Conservation (phyloP, 30 jellyfish, hydroid and myxozoan species). For the Aurelia sp. region DNA sequence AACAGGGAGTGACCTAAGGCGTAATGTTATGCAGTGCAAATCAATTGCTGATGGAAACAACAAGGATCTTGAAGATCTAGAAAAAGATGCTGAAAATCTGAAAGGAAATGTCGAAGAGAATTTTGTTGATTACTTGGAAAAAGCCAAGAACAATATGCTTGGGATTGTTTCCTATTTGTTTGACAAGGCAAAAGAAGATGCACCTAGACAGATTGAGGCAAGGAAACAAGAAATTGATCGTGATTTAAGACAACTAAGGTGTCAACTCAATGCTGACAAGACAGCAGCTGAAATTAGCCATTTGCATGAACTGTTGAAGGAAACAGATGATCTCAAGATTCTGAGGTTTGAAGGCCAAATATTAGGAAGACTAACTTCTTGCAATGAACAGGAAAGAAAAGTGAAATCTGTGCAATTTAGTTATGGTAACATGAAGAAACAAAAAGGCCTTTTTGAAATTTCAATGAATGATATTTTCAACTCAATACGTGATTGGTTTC, state of each 20-base stretch:
- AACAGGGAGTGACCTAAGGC: no score
- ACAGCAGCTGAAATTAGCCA: background rate
- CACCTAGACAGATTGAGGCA: background rate
- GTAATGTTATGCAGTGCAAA: background rate
- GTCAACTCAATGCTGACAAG: background rate
- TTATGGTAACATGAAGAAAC: background rate
- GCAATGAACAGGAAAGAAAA: slow-evolving; percentile 6
- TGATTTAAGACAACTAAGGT: background rate
- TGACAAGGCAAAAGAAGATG: background rate
- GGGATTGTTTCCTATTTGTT: background rate
- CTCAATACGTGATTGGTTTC: no score
- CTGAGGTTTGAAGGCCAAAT: background rate
- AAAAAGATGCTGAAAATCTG: background rate
- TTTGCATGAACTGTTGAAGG: background rate
- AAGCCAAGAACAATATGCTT: background rate
- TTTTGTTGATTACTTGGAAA: background rate
- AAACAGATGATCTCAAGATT: background rate
- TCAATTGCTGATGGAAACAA: slow-evolving; percentile 10
- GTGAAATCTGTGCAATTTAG: background rate
- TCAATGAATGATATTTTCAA: background rate
- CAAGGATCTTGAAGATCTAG: background rate
- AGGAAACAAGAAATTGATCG: no score
- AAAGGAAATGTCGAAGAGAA: background rate
- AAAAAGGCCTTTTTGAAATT: background rate
- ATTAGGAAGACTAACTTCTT: background rate